Base-by-base conservation (phyloP, 2,113 vertebrate species). In the Pelobates fuscus region DNA sequence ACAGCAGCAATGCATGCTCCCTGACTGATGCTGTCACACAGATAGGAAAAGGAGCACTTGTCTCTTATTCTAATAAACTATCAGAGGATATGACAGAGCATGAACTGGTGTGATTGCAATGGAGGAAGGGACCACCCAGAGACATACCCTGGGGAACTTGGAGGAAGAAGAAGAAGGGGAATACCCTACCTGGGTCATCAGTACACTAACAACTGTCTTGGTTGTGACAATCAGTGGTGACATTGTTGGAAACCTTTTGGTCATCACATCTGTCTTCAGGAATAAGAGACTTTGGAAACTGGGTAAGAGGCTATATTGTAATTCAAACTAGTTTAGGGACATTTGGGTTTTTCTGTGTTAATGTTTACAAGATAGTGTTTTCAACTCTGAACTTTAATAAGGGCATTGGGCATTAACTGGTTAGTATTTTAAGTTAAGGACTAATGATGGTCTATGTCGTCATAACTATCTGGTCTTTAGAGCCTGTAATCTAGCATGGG, bases 251-350 rank as follows among this genome's bases (percentile, higher is more conserved):
- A 94, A 93, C 84, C 82, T 91, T 78, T 85, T 93, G 84, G 91
- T 94, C 72, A 91, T 94, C 79, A 80, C 90, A 67, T 94, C 92
- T 3, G 90, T 93, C 80, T 90, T 91, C 86, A 88, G 88, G 80
- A 94, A 94, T 89, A 86, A 84, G 81, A 93, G 92, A 81, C 91
- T 94, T 80, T 87, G 92, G 80, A 94, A 92, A 89, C 88, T 90
- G 90, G 93, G 91, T 91, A 82, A 82, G 49, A 14, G 15, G 17
- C 12, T 49, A 6, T 6, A 37, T 37, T n/a, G n/a, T n/a, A n/a
- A n/a, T n/a, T n/a, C n/a, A n/a, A n/a, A n/a, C n/a, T n/a, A n/a
- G n/a, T n/a, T n/a, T n/a, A n/a, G n/a, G n/a, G n/a, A n/a, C n/a
- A n/a, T n/a, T n/a, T n/a, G n/a, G n/a, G n/a, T n/a, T n/a, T n/a